Conservation (phyloP, 2,888 invertebrate genomes). For the Steromphala cineraria region DNA sequence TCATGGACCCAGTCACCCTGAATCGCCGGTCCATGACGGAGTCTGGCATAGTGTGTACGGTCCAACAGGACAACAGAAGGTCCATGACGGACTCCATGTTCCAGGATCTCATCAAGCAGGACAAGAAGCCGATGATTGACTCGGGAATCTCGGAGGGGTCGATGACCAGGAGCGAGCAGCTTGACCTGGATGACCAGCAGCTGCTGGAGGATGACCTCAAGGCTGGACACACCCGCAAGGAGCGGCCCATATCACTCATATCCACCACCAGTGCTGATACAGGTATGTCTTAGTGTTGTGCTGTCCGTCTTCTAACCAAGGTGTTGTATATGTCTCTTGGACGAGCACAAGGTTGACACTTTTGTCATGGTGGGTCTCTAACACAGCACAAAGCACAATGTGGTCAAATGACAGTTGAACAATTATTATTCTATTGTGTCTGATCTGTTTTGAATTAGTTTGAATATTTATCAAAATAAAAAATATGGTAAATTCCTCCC, state of each 20-base stretch:
- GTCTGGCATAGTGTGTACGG: constrained; percentile 28
- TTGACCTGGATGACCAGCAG: constrained; percentile 10
- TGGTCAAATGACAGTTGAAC: too few species aligned
- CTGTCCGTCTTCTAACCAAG: too few species aligned
- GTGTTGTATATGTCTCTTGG: too few species aligned
- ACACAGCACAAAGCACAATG: too few species aligned
- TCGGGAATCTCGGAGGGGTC: constrained; percentile 54
- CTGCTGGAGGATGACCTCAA: constrained; percentile 54
- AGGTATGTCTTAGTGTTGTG: constrained; percentile 77
- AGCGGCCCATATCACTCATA: constrained; percentile 71
- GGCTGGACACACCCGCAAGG: constrained; percentile 59
- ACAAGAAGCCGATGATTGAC: constrained; percentile 54
- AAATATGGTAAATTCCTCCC: too few species aligned
- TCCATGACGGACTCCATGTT: constrained; percentile 1
- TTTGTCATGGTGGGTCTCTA: too few species aligned
- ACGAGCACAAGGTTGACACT: too few species aligned
- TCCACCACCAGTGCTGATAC: constrained; percentile 86
- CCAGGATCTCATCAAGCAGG: constrained; percentile 29
- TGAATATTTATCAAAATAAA: too few species aligned
- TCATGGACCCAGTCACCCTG: constrained; percentile 9
- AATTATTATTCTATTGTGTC: too few species aligned
- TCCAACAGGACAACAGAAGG: not conserved
- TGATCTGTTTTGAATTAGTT: too few species aligned
- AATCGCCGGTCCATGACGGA: constrained; percentile 31
- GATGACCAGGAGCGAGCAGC: constrained; percentile 11